Conservation (phyloP, 1,140 invertebrate species). For the Euwallacea similis region DNA sequence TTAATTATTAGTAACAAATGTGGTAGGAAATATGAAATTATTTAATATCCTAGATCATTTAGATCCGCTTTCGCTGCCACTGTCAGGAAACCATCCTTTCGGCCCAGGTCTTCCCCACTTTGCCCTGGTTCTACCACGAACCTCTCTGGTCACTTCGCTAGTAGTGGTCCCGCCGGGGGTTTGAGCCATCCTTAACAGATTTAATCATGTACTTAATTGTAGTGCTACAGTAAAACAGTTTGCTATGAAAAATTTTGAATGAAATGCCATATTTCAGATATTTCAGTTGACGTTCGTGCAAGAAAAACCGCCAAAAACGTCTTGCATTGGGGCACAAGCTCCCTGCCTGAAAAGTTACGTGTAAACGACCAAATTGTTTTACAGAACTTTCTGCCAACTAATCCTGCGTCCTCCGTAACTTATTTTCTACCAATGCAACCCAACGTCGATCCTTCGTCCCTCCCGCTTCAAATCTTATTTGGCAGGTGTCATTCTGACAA, state of each 20-base stretch:
- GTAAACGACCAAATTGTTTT: too few species aligned
- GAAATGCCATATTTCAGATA: background rate
- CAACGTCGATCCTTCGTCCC: too few species aligned
- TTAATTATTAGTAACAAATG: background rate
- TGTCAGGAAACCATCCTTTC: conserved; percentile 35
- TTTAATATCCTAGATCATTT: background rate
- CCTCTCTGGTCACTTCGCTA: conserved; percentile 18
- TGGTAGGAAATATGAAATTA: background rate
- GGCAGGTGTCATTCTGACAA: too few species aligned
- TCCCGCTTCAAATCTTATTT: too few species aligned
- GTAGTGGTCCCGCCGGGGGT: conserved; percentile 31
- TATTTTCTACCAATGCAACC: too few species aligned
- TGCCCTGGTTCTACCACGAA: conserved; percentile 20
- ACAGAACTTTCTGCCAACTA: too few species aligned
- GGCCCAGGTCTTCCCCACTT: conserved; percentile 30
- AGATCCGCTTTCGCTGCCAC: conserved; percentile 20
- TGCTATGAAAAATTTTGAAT: background rate
- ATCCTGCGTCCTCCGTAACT: too few species aligned
- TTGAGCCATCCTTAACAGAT: conserved; percentile 24
- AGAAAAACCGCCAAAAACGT: too few species aligned
- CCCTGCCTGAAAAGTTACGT: too few species aligned
- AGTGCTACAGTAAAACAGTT: background rate
- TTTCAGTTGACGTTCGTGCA: too few species aligned
- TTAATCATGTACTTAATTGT: background rate
- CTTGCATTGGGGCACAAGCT: too few species aligned